Evolutionary conservation across 2,113 vertebrate species (phyloP), one percentile per base, ranked within the genome.

Genomic region (Mastomys natalensis): DNA sequence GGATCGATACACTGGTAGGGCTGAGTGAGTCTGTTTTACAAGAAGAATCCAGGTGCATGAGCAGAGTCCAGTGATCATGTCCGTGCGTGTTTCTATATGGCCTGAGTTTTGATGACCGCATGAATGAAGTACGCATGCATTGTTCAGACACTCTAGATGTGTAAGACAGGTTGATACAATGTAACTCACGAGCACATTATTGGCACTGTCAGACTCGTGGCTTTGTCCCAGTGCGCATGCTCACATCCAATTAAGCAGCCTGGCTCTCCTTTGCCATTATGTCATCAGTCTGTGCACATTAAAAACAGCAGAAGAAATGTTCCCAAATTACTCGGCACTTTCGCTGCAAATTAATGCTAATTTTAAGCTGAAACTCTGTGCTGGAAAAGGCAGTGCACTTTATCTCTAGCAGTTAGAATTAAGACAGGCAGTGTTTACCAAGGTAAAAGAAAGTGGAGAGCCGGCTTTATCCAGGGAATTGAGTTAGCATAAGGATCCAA

Each of bases 291-390:
- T 31, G 40, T 51, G 81, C 31, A 87, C 64, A 82, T 51, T 88
- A 90, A 60, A 66, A 85, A 60, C 84, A 84, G 51, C 78, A 89
- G 43, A 88, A 92, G 85, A 92, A 97, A 89, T 1, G 19, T 73
- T 92, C 53, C 88, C 66, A 95, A 96, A 95, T 91, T 87, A 76
- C 60, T 88, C 45, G 7, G 48, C 34, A 66, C 12, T 91, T 97
- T 86, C 43, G 45, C 62, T 94, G 95, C 90, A 96, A 95, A 95
- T 93, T 53, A 96, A 81, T 76, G 91, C 72, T 96, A 96, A 94
- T 95, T 96, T 97, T 89, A 92, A 94, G 70, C 34, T 89, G 72
- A 91, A 93, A 29, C 17, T 93, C 76, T 24, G 29, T 66, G 16
- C 62, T 82, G 55, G 40, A 48, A 96, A 92, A 93, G n/a, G 43